Conservation (phyloP, 2,888 invertebrate genomes). For the Keiferia lycopersicella region DNA sequence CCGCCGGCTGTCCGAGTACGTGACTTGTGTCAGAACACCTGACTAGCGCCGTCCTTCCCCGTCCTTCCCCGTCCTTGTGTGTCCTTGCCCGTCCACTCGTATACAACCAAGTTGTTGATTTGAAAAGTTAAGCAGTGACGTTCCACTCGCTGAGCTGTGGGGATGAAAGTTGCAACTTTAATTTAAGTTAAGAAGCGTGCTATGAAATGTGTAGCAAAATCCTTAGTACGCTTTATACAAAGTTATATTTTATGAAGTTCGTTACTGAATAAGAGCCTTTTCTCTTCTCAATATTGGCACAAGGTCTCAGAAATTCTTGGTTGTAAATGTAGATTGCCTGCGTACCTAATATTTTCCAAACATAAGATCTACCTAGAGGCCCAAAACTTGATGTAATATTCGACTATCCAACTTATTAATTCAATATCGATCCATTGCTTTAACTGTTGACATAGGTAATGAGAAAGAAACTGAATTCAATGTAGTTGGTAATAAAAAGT, state of each 20-base stretch:
- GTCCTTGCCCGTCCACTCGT: constrained; percentile 8
- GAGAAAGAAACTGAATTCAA: no score
- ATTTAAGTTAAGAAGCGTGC: constrained; percentile 44
- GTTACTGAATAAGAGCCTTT: not conserved
- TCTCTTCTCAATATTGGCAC: no score
- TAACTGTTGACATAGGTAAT: no score
- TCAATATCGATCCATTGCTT: no score
- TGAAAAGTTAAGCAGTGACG: constrained; percentile 34
- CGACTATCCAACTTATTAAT: no score
- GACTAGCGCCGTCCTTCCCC: constrained; percentile 29
- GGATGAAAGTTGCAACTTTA: constrained; percentile 71
- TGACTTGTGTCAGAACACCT: not conserved
- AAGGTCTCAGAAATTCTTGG: no score
- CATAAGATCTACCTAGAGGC: no score
- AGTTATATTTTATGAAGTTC: not conserved
- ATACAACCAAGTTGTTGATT: constrained; percentile 33
- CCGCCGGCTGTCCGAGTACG: not conserved
- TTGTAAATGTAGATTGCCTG: no score
- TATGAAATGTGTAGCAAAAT: not conserved
- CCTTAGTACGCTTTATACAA: not conserved
- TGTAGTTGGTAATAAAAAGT: no score
- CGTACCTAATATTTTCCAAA: no score
- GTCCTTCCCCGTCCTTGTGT: constrained; percentile 29
- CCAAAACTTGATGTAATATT: no score
- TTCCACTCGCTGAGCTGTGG: constrained; percentile 66